Base-by-base conservation (phyloP, 2,888 invertebrate species). In the Melieria crassipennis region DNA sequence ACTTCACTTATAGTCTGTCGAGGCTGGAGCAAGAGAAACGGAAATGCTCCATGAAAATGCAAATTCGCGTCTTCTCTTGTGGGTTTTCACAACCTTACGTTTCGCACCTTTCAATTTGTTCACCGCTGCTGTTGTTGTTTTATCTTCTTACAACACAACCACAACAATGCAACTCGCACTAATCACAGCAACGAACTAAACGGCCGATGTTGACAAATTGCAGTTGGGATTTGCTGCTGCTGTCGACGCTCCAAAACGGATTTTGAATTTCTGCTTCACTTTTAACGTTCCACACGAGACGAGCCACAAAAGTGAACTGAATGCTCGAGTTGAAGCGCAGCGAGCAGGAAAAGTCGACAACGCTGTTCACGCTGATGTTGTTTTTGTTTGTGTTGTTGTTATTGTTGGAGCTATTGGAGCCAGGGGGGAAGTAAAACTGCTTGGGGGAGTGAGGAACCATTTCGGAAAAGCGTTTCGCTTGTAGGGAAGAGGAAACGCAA, bases 291-390 rank as follows among this genome's bases (percentile, higher is more conserved):
- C 77, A 77, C 75, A 77, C 77, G 75, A 78, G 79, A 76, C 80
- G 81, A 80, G 77, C 73, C 77, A 77, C 79, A 75, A 76, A 79
- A 77, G 77, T 79, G 79, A 78, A 80, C 80, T 80, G 76, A 75
- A 72, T 47, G 56, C 56, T 58, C 10, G 10, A 13, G 10, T 13
- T 58, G 7, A 52, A 52, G 42, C 67, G 60, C 52, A 69, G 63
- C 63, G 56, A 57, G 56, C 57, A 69, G 69, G 69, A 69, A 69
- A 69, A 69, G 52, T 62, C n/a, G 56, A 45, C 61, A 52, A 56
- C 61, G 56, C 62, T 47, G 63, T 63, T 55, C n/a, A 16, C 60
- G 42, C 6, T 10, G 16, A 16, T 47, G 46, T 11, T 63, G 16
- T 13, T 47, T 62, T 62, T 61, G n/a, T 60, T 60, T 60, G 5